phyloP scores from a whole-genome alignment of 2,888 invertebrate species.

The Xestia rhomboidea region DNA sequence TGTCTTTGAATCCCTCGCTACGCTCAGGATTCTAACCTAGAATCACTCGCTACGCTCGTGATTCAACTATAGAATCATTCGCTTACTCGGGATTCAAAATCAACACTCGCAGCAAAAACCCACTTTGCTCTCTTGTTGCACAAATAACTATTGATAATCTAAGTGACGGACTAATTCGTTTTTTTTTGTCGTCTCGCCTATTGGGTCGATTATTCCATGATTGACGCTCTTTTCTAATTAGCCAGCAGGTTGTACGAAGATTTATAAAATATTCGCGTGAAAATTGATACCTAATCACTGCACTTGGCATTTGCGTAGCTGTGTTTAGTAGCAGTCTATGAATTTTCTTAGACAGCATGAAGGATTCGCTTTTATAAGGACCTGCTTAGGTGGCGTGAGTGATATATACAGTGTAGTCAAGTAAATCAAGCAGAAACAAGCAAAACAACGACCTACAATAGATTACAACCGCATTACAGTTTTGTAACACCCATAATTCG shows the following conservation, averaged over 20 bases:
- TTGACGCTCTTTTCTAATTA: background rate
- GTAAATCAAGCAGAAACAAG: conserved; percentile 53
- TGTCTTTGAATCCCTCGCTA: too few species aligned
- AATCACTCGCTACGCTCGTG: too few species aligned
- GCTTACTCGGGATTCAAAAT: too few species aligned
- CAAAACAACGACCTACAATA: conserved; percentile 47
- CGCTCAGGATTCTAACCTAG: too few species aligned
- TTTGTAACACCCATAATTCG: conserved; percentile 62
- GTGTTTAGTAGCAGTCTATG: background rate
- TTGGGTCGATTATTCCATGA: background rate
- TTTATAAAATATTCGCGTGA: background rate
- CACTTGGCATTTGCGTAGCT: background rate
- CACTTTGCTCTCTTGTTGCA: too few species aligned
- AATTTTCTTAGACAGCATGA: background rate
- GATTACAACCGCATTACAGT: conserved; percentile 54
- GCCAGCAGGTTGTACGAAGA: too few species aligned
- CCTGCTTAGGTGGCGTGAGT: conserved; percentile 16
- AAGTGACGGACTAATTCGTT: too few species aligned
- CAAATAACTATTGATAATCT: too few species aligned
- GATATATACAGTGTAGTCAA: conserved; percentile 13
- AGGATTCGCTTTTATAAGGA: background rate
- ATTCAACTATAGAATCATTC: too few species aligned
- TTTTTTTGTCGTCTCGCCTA: too few species aligned
- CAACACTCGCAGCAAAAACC: too few species aligned
- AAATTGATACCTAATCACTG: background rate